Percentiles rank a stretch among this genome's conserved stretches.
These are phyloP conservation scores for Xenopus tropicalis DNA, from an alignment of 2,113 vertebrate genomes.

Conservation along the genomic window UCB_Xtro_10.0 CM004445.2:61680501-61681000, in stretches of 20 bases:
- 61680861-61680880: no score
- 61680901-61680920: no score
- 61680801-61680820: not conserved
- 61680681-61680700: slow-evolving; percentile 25
- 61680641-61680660: slow-evolving; percentile 10
- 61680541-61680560: not conserved
- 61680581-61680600: slow-evolving; percentile 20
- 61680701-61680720: slow-evolving; percentile 11
- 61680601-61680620: slow-evolving; percentile 3
- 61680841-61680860: no score
- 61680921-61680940: no score
- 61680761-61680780: not conserved
- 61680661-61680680: slow-evolving; percentile 22
- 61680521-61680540: slow-evolving; percentile 10
- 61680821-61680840: not conserved
- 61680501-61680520: slow-evolving; percentile 26
- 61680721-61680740: slow-evolving; percentile 3
- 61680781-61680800: slow-evolving; percentile 8
- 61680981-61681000: no score
- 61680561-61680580: slow-evolving; percentile 7
- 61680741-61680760: slow-evolving; percentile 22
- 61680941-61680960: no score
- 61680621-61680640: not conserved
- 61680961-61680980: no score
- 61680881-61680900: no score